Base-by-base conservation (phyloP, 2,797 vertebrate species). In the Neosilurus mollespiculum region DNA sequence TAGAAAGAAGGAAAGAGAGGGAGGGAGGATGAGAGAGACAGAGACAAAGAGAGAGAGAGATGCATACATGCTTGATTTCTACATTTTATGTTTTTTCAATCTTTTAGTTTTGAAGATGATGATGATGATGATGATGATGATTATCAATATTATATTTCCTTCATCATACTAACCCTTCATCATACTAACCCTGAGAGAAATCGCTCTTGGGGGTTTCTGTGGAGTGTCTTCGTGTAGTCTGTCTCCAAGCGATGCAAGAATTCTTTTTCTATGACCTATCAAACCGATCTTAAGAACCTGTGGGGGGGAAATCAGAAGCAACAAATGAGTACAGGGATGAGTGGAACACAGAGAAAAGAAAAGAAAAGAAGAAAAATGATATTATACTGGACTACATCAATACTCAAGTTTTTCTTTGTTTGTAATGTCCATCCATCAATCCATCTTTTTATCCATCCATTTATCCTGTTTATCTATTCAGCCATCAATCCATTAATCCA, bases 201-300 rank as follows among this genome's bases (percentile, higher is more conserved):
- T 97, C 87, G 97, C 97, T 86, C 97, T 94, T n/a, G 97, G 97
- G 86, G 98, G 97, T 90, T 99, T 99, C 89, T 98, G 98, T 18
- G 97, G 97, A 37, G 96, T 96, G 83, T 98, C 97, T 90, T 99
- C 97, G 95, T 98, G 97, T 89, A 99, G 94, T 80, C 97, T 94
- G 90, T 99, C 97, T 87, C 98, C 98, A 92, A 99, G 90, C 84
- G 98, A 99, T 15, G 97, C 97, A 85, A 99, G 92, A 91, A 99
- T 96, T 53, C 98, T 95, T 91, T 99, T 99, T 90, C 98, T 95
- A 93, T 99, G 98, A 90, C 98, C 98, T 88, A 98, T 96, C 81
- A 98, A 94, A 90, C 88, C 96, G 85, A 99, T 98, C 94, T 99
- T 99, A 94, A 99, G 93, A 84, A 99, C 97, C 98, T 99, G 91